Evolutionary conservation across 2,888 invertebrate genomes (phyloP).

Genomic region (Antheraea yamamai): DNA sequence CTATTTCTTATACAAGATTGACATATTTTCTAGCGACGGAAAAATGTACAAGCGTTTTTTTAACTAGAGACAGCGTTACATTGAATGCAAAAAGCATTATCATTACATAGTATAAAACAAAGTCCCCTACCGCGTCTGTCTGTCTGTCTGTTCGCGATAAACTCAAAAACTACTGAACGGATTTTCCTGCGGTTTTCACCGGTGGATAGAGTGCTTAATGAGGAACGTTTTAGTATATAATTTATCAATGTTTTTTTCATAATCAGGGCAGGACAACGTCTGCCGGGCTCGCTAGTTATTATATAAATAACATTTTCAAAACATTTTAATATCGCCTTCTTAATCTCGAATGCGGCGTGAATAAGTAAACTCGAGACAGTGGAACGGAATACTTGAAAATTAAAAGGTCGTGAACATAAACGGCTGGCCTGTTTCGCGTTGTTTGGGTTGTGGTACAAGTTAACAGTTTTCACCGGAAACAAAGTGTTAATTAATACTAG

Average conservation of each 20-base stretch:
- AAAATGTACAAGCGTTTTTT: not conserved
- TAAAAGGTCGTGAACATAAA: slow-evolving; percentile 20
- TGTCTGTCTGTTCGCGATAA: too few species aligned
- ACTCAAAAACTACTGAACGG: too few species aligned
- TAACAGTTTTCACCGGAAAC: not conserved
- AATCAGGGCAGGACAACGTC: too few species aligned
- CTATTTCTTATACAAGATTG: not conserved
- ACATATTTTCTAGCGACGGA: not conserved
- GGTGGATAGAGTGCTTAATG: too few species aligned
- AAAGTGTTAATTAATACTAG: too few species aligned
- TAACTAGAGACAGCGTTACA: not conserved
- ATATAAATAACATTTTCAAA: not conserved
- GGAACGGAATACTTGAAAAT: slow-evolving; percentile 16
- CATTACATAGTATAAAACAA: too few species aligned
- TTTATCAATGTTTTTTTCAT: too few species aligned
- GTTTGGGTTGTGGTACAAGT: not conserved
- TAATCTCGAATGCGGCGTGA: slow-evolving; percentile 10
- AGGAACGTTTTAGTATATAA: too few species aligned
- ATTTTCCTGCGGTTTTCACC: too few species aligned
- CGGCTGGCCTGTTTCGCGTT: slow-evolving; percentile 16
- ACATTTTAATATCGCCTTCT: not conserved
- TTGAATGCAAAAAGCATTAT: not conserved
- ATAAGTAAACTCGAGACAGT: slow-evolving; percentile 11
- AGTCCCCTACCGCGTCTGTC: too few species aligned
- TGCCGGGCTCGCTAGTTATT: too few species aligned